Evolutionary conservation across 2,113 vertebrate species (phyloP).

Genomic region (Prochilodus magdalenae): DNA sequence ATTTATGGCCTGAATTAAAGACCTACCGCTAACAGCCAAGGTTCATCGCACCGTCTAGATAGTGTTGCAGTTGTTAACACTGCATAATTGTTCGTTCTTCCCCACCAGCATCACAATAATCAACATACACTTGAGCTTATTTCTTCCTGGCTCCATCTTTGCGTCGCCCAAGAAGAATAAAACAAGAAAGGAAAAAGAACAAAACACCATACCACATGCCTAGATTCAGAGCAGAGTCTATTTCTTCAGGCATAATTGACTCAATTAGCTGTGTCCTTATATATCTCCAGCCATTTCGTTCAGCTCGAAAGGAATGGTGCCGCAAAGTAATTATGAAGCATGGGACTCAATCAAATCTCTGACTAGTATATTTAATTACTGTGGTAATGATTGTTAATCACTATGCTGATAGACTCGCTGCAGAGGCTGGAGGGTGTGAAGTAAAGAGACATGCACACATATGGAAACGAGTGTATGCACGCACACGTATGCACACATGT

Average conservation of each 20-base stretch:
- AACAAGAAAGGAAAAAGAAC: neutral
- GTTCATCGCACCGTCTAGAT: too few relatives aligned
- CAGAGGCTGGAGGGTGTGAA: slow-evolving; percentile 27
- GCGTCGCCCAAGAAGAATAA: too few relatives aligned
- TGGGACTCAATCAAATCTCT: slow-evolving; percentile 52
- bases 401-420: slow-evolving; percentile 48
- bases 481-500: neutral
- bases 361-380: slow-evolving; percentile 57
- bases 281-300: slow-evolving; percentile 28
- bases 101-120: too few relatives aligned
- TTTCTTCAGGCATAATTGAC: slow-evolving; percentile 33
- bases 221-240: slow-evolving; percentile 3
- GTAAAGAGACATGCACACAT: neutral
- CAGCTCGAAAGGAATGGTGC: slow-evolving; percentile 18
- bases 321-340: slow-evolving; percentile 46
- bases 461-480: neutral
- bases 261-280: slow-evolving; percentile 49
- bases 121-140: too few relatives aligned
- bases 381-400: slow-evolving; percentile 57
- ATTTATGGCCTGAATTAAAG: too few relatives aligned
- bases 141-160: too few relatives aligned
- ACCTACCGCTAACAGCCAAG: too few relatives aligned
- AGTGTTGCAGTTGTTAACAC: too few relatives aligned
- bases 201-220: neutral
- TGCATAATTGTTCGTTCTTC: too few relatives aligned